Percentiles rank a stretch among this genome's conserved stretches.
These are phyloP conservation scores for Melinopterus prodromus DNA, from an alignment of 2,888 invertebrate species.

Conservation along the genomic window DNA sequence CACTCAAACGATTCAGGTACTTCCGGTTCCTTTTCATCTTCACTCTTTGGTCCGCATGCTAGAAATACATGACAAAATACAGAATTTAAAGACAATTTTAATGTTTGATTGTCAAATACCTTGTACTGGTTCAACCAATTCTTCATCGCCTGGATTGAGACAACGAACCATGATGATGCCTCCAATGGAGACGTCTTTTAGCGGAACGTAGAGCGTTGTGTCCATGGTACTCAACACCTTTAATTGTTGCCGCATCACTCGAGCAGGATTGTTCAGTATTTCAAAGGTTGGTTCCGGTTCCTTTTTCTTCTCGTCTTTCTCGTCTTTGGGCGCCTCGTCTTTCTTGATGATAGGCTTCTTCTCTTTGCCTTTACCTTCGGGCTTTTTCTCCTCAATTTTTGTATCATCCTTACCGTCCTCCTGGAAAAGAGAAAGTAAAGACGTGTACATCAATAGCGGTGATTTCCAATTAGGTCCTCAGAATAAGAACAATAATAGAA, in stretches of 20 bases:
- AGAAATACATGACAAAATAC: neutral
- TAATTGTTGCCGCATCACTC: constrained; percentile 91
- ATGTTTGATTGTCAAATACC: neutral
- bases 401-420: neutral
- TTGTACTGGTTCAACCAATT: constrained; percentile 55
- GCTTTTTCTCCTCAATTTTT: constrained; percentile 64
- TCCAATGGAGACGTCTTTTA: constrained; percentile 93
- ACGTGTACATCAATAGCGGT: no score
- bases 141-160: constrained; percentile 77
- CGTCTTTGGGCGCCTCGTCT: constrained; percentile 8
- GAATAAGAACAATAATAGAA: no score
- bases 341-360: constrained; percentile 63
- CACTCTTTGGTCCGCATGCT: constrained; percentile 67
- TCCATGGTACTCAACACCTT: constrained; percentile 78
- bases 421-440: no score
- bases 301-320: constrained; percentile 58
- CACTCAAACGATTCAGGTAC: constrained; percentile 98
- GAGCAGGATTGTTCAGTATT: constrained; percentile 92
- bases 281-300: constrained; percentile 95
- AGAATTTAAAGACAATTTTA: neutral
- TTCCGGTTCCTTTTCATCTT: constrained; percentile 96
- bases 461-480: no score
- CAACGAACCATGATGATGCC: constrained; percentile 96
- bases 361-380: constrained; percentile 57
- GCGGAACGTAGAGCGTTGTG: constrained; percentile 79